Evolutionary conservation across 1,140 invertebrate species (phyloP), one percentile per base, ranked within the genome.

Genomic region (Aricia agestis): DNA sequence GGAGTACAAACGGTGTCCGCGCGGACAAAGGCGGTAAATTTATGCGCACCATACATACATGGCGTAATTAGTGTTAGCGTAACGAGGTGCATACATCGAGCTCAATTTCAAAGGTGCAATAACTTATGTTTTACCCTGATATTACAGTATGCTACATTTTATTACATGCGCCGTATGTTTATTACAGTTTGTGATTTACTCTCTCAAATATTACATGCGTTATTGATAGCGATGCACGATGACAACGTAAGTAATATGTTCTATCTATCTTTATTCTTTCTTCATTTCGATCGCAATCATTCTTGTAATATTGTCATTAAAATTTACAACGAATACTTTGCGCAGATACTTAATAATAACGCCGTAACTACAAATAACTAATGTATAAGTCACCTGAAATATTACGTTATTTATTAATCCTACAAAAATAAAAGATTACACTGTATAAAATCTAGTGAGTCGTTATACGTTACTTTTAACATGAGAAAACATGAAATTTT

Each of bases 21-120:
- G 58, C 25, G 74, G 71, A 72, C 74, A 68, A 72, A 75, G 74
- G 68, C 70, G 68, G 42, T 70, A 58, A 68, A 68, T 59, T 69
- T 19, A 41, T 36, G 36, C 10, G n/a, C 58, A 69, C 32, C n/a
- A n/a, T 41, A 63, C 57, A 69, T 13, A 74, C 69, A 65, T 61
- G 59, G 68, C 58, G 70, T 74, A 74, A 74, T 74, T 74, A 74
- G 73, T 74, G 70, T 68, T 72, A 72, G 73, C 69, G 65, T 67
- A 63, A 63, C 59, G 59, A 63, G 59, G 59, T 63, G 19, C 59
- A 63, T 63, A 25, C 59, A 63, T 63, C n/a, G 9, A 25, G 59
- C 59, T 63, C 59, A 19, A 19, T 63, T 63, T 63, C 59, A 63
- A 63, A 63, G 59, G 59, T 63, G 59, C 19, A 63, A 63, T 63